Evolutionary conservation across 2,797 vertebrate species (phyloP).

Genomic region (Manis javanica): DNA sequence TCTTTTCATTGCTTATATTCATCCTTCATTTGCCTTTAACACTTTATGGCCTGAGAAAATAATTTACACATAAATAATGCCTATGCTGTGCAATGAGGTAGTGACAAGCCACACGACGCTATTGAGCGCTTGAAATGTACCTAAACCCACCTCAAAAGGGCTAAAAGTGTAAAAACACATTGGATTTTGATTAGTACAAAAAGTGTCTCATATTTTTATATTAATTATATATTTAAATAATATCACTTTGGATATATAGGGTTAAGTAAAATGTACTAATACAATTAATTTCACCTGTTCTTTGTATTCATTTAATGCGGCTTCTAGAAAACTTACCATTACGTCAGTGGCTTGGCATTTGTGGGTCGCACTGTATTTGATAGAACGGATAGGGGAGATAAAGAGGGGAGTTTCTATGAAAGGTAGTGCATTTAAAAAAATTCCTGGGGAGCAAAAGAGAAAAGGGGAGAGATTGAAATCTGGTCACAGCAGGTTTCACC

Average conservation of each 20-base stretch:
- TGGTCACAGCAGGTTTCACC: not conserved
- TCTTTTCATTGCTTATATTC: not conserved
- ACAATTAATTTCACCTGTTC: slow-evolving; percentile 28
- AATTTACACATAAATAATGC: not conserved
- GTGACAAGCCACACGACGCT: not conserved
- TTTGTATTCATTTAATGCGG: not conserved
- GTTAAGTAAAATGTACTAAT: not conserved
- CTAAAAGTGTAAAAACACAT: not conserved
- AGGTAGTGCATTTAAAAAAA: not conserved
- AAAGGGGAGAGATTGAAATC: not conserved
- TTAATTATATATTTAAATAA: not conserved
- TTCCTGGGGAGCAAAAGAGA: not conserved
- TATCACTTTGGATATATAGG: not conserved
- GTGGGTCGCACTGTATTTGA: not conserved
- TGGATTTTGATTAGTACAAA: not conserved
- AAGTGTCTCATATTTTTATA: not conserved
- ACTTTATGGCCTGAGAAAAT: not conserved
- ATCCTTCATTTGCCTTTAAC: not conserved
- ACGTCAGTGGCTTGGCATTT: not conserved
- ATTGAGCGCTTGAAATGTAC: not conserved
- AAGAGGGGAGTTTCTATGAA: not conserved
- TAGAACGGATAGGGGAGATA: not conserved
- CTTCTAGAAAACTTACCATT: not conserved
- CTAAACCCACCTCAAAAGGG: not conserved
- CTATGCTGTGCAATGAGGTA: not conserved